Evolutionary conservation across 2,888 invertebrate genomes (phyloP), one percentile per base, ranked within the genome.

Genomic region (Caprella mutica): DNA sequence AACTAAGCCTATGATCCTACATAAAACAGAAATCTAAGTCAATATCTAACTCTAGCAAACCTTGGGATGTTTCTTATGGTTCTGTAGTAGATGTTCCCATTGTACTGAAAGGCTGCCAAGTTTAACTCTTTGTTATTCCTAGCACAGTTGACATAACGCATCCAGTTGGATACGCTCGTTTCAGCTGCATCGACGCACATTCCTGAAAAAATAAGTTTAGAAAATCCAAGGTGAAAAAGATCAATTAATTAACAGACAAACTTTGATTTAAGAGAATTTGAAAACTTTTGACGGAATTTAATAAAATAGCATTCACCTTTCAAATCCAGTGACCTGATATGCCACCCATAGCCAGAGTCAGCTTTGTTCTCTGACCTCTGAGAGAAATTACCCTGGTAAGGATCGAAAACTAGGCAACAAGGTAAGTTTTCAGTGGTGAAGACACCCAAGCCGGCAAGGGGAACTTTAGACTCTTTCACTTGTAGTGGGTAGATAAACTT

Each of bases 141-240:
- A 4, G 78, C 73, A 70, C 78, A 78, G 69, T 79, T 79, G 3
- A 78, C 77, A 65, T 74, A 79, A 8, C 79, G 72, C 76, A 79
- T 74, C 78, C 79, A 80, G 69, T 79, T 80, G 5, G 78, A 74
- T 8, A 66, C 67, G 30, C 69, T 65, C 3, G 71, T 66, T 55
- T 78, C 72, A 0, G 65, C 68, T 1, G 74, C 79, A 69, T 79
- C 77, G 12, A 78, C 68, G 65, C 68, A 72, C 58, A 69, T n/a
- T n/a, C n/a, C n/a, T n/a, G n/a, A n/a, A n/a, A n/a, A n/a, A n/a
- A n/a, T n/a, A n/a, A n/a, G n/a, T n/a, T n/a, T n/a, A n/a, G n/a
- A n/a, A n/a, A n/a, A n/a, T n/a, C n/a, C n/a, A n/a, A n/a, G n/a
- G n/a, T n/a, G n/a, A n/a, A n/a, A n/a, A n/a, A n/a, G n/a, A n/a